Conservation (phyloP, 2,797 vertebrate species). For the Melanotaenia parkinsoni region DNA sequence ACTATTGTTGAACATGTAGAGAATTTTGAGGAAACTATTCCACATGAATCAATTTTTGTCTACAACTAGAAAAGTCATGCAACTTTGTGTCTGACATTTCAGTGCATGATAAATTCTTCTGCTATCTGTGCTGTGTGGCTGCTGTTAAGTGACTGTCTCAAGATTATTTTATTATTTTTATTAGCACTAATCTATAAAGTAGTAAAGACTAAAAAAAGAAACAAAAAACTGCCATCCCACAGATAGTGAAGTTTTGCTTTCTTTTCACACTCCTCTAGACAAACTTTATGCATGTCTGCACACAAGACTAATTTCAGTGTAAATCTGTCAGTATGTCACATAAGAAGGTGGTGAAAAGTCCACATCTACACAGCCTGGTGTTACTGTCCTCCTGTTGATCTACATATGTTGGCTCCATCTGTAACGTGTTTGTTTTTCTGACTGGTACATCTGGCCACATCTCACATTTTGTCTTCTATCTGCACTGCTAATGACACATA, state of each 20-base stretch:
- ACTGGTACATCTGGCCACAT: constrained; percentile 32
- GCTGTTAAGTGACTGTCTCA: background rate
- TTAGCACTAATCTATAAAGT: too few relatives aligned
- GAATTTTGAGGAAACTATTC: too few relatives aligned
- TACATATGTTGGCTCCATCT: constrained; percentile 51
- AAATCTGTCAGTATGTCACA: constrained; percentile 2
- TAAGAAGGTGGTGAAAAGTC: background rate
- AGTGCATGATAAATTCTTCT: background rate
- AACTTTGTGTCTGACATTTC: background rate
- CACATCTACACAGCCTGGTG: background rate
- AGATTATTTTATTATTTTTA: background rate
- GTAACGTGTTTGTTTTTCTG: constrained; percentile 17
- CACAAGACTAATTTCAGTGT: background rate
- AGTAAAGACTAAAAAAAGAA: too few relatives aligned
- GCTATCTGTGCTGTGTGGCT: background rate
- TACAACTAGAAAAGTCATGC: background rate
- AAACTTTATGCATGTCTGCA: background rate
- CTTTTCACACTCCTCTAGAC: too few relatives aligned
- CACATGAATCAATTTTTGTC: too few relatives aligned
- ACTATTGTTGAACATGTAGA: too few relatives aligned
- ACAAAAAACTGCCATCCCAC: too few relatives aligned
- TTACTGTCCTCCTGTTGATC: constrained; percentile 8
- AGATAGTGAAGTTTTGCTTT: too few relatives aligned
- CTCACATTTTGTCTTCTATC: constrained; percentile 29
- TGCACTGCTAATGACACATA: constrained; percentile 23